Percentiles rank a stretch among this genome's conserved stretches.
These are phyloP conservation scores for Halcyon senegalensis DNA, from an alignment of 2,113 vertebrate species.

Conservation along the genomic window DNA sequence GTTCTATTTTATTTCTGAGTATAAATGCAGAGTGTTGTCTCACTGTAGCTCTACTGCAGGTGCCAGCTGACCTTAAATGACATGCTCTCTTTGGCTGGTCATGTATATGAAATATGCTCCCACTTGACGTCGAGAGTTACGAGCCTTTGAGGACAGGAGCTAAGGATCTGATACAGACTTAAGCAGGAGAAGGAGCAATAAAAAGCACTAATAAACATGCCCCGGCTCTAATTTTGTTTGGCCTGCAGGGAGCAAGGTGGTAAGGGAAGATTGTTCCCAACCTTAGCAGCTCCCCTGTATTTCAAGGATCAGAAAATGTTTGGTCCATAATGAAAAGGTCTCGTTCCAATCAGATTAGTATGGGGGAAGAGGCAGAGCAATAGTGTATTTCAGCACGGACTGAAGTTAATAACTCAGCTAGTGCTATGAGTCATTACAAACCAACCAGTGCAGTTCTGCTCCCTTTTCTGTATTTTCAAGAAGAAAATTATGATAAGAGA, in stretches of 20 bases:
- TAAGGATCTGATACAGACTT: not conserved
- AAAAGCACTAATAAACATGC: not conserved
- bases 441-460: not conserved
- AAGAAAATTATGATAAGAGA: not conserved
- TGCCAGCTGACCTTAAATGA: not conserved
- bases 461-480: not conserved
- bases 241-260: not conserved
- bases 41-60: not conserved
- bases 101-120: not conserved
- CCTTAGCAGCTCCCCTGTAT: not conserved
- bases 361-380: not conserved
- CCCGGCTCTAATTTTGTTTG: not conserved
- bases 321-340: not conserved
- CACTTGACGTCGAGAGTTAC: not conserved
- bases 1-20: not conserved
- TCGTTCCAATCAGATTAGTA: not conserved
- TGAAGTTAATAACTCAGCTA: not conserved
- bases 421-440: not conserved
- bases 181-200: not conserved
- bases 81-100: not conserved
- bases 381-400: not conserved
- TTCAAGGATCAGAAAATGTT: not conserved
- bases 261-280: not conserved
- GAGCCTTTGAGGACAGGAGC: not conserved
- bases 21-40: not conserved